phyloP scores from a whole-genome alignment of 2,797 vertebrate genomes.

The Denticeps clupeoides region DNA sequence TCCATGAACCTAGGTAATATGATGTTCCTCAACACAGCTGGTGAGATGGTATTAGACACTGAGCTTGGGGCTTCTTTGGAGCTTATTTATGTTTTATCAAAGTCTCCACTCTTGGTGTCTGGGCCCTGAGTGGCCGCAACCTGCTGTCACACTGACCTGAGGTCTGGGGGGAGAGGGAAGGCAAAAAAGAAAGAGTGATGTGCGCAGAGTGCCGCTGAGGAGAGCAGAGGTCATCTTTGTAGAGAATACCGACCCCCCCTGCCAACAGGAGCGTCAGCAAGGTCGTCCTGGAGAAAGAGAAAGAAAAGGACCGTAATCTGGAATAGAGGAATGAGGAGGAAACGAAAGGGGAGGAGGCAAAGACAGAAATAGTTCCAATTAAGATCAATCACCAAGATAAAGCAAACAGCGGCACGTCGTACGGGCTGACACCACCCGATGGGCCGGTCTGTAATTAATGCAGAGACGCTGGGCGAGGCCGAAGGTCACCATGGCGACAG shows the following conservation, averaged over 20 bases:
- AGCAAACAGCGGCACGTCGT: conserved; percentile 18
- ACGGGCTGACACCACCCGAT: too few species aligned
- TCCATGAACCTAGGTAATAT: not conserved
- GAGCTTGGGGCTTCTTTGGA: conserved; percentile 39
- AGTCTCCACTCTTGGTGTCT: conserved; percentile 39
- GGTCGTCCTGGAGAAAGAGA: conserved; percentile 31
- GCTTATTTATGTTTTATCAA: conserved; percentile 48
- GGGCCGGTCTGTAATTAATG: conserved; percentile 32
- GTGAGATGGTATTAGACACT: conserved; percentile 37
- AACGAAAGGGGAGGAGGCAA: conserved; percentile 7
- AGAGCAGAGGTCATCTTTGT: conserved; percentile 47
- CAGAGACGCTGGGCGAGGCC: conserved; percentile 19
- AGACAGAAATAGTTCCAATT: conserved; percentile 35
- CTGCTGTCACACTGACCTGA: conserved; percentile 36
- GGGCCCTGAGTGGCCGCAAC: conserved; percentile 41
- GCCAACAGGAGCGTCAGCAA: conserved; percentile 34
- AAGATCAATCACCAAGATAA: conserved; percentile 50
- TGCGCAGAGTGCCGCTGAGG: conserved; percentile 16
- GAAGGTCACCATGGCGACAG: conserved; percentile 25
- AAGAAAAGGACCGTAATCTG: conserved; percentile 10
- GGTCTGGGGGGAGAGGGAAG: conserved; percentile 16
- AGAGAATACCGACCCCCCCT: conserved; percentile 38
- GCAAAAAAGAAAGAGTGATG: conserved; percentile 5
- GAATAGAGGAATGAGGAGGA: not conserved
- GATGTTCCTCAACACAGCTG: conserved; percentile 24